phyloP scores from a whole-genome alignment of 2,797 vertebrate species.

The Champsocephalus gunnari region DNA sequence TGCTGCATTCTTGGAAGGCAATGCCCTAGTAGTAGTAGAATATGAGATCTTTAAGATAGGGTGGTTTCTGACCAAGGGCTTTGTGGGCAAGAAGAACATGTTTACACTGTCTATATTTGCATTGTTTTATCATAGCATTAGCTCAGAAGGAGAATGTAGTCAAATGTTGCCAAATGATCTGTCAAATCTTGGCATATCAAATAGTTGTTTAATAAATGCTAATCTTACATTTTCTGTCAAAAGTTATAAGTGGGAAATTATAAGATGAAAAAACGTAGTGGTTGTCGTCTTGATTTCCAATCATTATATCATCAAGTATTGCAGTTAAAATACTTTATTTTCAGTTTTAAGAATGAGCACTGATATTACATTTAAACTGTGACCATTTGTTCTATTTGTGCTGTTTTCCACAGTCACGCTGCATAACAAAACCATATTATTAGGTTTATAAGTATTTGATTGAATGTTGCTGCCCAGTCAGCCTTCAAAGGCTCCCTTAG shows the following conservation, averaged over 20 bases:
- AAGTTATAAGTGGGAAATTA: too few species aligned
- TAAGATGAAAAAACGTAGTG: too few species aligned
- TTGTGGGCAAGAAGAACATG: too few species aligned
- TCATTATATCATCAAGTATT: conserved; percentile 12
- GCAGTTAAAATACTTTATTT: conserved; percentile 14
- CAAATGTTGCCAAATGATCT: background rate
- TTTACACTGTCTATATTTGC: background rate
- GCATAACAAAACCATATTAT: conserved; percentile 60
- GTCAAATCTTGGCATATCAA: background rate
- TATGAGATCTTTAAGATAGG: too few species aligned
- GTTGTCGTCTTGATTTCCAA: background rate
- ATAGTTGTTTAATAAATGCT: too few species aligned
- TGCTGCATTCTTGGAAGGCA: too few species aligned
- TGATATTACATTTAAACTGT: conserved; percentile 53
- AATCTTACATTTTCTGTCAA: too few species aligned
- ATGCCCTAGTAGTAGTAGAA: too few species aligned
- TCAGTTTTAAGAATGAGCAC: conserved; percentile 32
- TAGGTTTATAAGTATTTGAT: conserved; percentile 66
- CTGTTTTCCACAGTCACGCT: conserved; percentile 48
- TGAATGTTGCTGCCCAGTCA: conserved; percentile 54
- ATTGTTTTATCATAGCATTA: background rate
- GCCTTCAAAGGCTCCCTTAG: conserved; percentile 71
- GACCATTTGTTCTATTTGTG: conserved; percentile 49
- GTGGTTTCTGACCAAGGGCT: too few species aligned
- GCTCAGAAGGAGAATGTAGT: background rate